Evolutionary conservation across 2,797 vertebrate genomes (phyloP).

Genomic region (Gambusia yucatana): DNA sequence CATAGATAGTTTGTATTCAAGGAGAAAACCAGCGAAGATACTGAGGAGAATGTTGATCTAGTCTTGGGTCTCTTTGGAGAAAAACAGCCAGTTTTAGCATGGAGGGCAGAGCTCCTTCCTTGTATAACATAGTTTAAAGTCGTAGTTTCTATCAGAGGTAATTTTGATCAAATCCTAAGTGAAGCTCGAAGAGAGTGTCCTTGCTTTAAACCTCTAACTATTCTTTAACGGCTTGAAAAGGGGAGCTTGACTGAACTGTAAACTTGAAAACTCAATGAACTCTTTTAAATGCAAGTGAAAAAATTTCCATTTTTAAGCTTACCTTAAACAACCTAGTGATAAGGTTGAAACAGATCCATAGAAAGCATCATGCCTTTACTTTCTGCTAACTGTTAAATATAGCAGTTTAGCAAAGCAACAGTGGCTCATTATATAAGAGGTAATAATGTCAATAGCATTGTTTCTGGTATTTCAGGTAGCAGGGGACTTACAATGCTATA

Average conservation of each 20-base stretch:
- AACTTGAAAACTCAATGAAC: slow-evolving; percentile 7
- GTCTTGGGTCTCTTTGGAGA: slow-evolving; percentile 4
- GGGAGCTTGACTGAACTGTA: slow-evolving; percentile 21
- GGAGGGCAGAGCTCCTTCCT: slow-evolving; percentile 3
- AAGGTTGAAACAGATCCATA: background rate
- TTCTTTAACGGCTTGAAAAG: slow-evolving; percentile 14
- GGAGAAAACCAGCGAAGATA: background rate
- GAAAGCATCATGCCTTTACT: slow-evolving; percentile 13
- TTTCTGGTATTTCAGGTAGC: background rate
- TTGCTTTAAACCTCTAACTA: slow-evolving; percentile 26
- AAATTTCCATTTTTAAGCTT: slow-evolving; percentile 27
- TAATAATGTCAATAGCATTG: background rate
- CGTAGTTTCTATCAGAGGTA: background rate
- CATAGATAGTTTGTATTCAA: background rate
- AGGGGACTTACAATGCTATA: background rate
- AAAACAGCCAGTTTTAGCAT: slow-evolving; percentile 11
- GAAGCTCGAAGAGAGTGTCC: background rate
- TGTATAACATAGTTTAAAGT: background rate
- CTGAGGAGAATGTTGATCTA: slow-evolving; percentile 12
- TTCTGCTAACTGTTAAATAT: background rate
- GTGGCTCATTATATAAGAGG: background rate
- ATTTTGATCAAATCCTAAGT: slow-evolving; percentile 23
- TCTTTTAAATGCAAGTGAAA: slow-evolving; percentile 29
- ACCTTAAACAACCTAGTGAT: slow-evolving; percentile 4
- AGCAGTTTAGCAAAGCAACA: slow-evolving; percentile 1